Conservation (phyloP, 2,113 vertebrate genomes). For the Thamnophis sirtalis region DNA sequence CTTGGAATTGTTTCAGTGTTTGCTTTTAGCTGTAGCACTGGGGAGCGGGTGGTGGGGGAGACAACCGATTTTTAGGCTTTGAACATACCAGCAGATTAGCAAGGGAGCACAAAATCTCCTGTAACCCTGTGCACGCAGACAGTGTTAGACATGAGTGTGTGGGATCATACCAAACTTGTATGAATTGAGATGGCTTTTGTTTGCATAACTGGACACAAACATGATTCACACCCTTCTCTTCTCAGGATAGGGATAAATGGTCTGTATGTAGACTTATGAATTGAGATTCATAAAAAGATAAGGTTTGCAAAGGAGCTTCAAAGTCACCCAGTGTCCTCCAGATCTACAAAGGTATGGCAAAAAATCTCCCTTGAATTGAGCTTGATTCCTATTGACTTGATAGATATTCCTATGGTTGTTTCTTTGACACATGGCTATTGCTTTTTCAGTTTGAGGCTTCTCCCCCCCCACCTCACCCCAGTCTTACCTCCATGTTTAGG, state of each 20-base stretch:
- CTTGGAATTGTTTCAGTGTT: slow-evolving; percentile 37
- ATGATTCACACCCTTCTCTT: not conserved
- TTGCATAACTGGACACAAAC: not conserved
- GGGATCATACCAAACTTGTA: not conserved
- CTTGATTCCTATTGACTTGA: not conserved
- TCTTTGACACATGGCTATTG: not conserved
- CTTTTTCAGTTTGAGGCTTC: not conserved
- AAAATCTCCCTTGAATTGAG: not conserved
- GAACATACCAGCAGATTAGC: not conserved
- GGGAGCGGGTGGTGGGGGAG: not conserved
- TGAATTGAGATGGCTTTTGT: not conserved
- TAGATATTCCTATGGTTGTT: not conserved
- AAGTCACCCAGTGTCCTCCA: not conserved
- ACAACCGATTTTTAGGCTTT: not conserved
- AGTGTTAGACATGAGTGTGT: not conserved
- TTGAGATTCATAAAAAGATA: not conserved
- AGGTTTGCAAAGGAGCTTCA: not conserved
- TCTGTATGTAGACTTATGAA: not conserved
- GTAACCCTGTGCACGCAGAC: not conserved
- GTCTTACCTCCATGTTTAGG: not conserved
- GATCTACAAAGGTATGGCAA: not conserved
- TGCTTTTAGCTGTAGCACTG: slow-evolving; percentile 26
- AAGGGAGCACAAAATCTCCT: not conserved
- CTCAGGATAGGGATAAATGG: not conserved
- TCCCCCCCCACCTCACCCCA: not conserved